Conservation (phyloP, 2,797 vertebrate species). For the Telmatherina bonti region DNA sequence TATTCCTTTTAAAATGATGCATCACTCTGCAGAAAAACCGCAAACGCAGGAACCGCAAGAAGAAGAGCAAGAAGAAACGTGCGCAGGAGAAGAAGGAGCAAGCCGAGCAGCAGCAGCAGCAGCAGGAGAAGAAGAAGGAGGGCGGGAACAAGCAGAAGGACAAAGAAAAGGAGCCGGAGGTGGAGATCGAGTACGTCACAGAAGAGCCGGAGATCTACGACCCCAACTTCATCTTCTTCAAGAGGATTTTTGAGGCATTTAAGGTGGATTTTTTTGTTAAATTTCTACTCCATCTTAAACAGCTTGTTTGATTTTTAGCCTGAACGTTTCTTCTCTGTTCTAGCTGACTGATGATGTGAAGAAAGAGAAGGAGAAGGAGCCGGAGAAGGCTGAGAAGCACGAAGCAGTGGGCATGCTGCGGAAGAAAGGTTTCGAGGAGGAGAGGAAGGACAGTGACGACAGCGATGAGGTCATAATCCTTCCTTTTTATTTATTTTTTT, state of each 20-base stretch:
- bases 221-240: constrained; percentile 94
- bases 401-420: constrained; percentile 82
- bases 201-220: constrained; percentile 94
- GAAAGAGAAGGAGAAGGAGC: constrained; percentile 95
- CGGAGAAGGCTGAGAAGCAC: constrained; percentile 87
- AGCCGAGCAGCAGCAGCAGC: constrained; percentile 64
- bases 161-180: constrained; percentile 80
- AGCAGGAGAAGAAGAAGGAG: constrained; percentile 44
- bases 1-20: background rate
- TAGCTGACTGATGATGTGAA: constrained; percentile 93
- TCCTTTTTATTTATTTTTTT: background rate
- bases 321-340: background rate
- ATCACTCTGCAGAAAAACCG: constrained; percentile 86
- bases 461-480: constrained; percentile 84
- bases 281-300: background rate
- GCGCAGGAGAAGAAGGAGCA: constrained; percentile 82
- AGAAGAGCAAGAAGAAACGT: constrained; percentile 88
- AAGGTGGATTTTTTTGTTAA: constrained; percentile 89
- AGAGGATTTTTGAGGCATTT: constrained; percentile 94
- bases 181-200: constrained; percentile 92
- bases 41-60: constrained; percentile 90
- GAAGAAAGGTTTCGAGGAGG: constrained; percentile 92
- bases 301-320: no score
- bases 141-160: constrained; percentile 60
- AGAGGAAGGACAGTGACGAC: constrained; percentile 90